phyloP scores from a whole-genome alignment of 2,797 vertebrate genomes.

The Thripadectes ignobilis region DNA sequence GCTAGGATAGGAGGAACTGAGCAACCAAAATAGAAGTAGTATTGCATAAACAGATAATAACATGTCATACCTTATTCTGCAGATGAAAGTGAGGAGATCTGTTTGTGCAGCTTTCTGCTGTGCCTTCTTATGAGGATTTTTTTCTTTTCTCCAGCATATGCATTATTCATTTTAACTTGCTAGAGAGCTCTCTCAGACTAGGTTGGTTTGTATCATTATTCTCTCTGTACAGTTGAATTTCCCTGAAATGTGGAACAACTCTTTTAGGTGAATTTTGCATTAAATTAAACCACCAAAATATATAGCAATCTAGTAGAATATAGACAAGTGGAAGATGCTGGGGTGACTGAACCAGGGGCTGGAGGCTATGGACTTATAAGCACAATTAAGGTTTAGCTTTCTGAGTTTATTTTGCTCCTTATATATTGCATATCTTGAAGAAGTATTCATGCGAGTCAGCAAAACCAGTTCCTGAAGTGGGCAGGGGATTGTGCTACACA shows the following conservation, averaged over 20 bases:
- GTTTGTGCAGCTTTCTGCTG: not conserved
- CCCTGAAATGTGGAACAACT: not conserved
- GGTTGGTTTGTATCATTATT: not conserved
- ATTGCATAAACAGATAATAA: constrained; percentile 10
- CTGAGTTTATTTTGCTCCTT: not conserved
- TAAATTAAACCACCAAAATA: not conserved
- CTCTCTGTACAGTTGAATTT: not conserved
- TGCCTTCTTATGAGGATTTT: not conserved
- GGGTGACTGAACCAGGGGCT: accelerated
- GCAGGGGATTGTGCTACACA: not conserved
- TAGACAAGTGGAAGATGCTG: not conserved
- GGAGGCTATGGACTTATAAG: not conserved
- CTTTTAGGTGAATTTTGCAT: not conserved
- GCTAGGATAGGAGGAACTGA: not conserved
- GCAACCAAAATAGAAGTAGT: not conserved
- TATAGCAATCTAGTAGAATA: not conserved
- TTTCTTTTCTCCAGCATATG: not conserved
- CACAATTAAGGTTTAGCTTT: not conserved
- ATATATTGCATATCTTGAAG: not conserved
- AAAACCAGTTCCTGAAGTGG: not conserved
- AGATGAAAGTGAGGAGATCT: not conserved
- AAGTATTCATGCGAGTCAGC: not conserved
- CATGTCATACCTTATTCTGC: not conserved
- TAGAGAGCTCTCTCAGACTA: not conserved
- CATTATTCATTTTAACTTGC: not conserved